Evolutionary conservation across 1,140 invertebrate genomes (phyloP), one percentile per base, ranked within the genome.

Genomic region (Drosophila subobscura): DNA sequence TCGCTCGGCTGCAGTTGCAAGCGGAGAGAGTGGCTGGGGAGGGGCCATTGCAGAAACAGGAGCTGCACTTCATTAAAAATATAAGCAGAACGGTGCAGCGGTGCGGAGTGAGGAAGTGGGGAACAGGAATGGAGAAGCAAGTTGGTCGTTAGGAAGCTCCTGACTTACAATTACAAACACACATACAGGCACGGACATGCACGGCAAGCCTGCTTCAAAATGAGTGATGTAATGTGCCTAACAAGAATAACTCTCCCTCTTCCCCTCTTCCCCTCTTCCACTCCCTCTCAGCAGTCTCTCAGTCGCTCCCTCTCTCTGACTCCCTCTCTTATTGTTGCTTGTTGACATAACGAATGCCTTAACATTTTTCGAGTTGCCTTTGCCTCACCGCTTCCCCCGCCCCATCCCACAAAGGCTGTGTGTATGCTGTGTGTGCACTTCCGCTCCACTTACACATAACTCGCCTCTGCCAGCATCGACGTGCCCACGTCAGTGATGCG

Each of bases 301-400:
- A 40, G 7, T 52, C 25, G 41, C 22, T 33, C n/a, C 42, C 20
- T 57, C 52, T 33, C 58, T 20, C 45, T 33, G 16, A 20, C 16
- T 20, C 16, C 16, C 53, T 52, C 42, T 61, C 59, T 66, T 63
- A 85, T 85, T 85, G 83, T 83, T 88, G 81, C 81, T 72, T 86
- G 83, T 86, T 88, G 83, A 88, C 74, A 86, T 86, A 86, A 86
- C 81, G 83, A 88, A 86, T 86, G 77, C 73, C 81, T 77, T 78
- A 86, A 85, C 80, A 85, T 85, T 80, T 78, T 79, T 76, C 61
- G 71, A 75, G 72, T 67, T 75, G 61, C 53, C 61, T 14, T 20
- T 27, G 49, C 45, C 53, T 53, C 51, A 6, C 12, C 5, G 20
- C 14, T 4, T 8, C 14, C 37, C n/a, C 37, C n/a, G 12, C 33